Percentiles rank a stretch among this genome's conserved stretches.
These are phyloP conservation scores for Pseudonaja textilis DNA, from an alignment of 2,113 vertebrate genomes.

Conservation along the genomic window DNA sequence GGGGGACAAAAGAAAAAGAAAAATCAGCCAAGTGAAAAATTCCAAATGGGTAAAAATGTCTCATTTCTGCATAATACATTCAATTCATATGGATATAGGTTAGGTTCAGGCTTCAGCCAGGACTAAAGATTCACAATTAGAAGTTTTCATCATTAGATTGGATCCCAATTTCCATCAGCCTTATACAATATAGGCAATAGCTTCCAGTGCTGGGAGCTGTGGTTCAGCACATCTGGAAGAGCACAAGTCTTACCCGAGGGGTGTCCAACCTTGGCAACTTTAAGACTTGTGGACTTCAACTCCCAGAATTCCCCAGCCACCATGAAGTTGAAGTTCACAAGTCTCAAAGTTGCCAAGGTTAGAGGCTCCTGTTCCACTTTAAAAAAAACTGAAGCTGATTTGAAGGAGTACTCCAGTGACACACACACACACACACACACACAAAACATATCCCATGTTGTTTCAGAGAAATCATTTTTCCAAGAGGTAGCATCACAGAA, in stretches of 20 bases:
- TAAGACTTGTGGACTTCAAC: background rate
- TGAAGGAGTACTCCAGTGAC: background rate
- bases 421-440: background rate
- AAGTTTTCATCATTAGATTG: background rate
- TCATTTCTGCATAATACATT: background rate
- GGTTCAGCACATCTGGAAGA: background rate
- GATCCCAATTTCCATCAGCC: background rate
- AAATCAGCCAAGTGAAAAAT: background rate
- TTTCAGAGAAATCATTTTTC: background rate
- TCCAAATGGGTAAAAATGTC: background rate
- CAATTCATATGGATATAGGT: background rate
- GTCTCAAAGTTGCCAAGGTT: background rate
- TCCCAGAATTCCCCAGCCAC: background rate
- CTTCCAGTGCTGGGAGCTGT: background rate
- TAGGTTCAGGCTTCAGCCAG: background rate
- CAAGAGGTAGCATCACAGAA: background rate
- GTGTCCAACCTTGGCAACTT: background rate
- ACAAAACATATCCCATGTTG: background rate
- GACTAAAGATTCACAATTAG: background rate
- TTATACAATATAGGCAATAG: background rate
- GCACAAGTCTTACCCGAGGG: background rate
- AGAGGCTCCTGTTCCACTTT: background rate
- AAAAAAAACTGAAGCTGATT: background rate
- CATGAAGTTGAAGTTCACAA: background rate
- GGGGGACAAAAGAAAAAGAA: conserved; percentile 32